phyloP scores from a whole-genome alignment of 2,888 invertebrate species.

The Dynastes hyllus region DNA sequence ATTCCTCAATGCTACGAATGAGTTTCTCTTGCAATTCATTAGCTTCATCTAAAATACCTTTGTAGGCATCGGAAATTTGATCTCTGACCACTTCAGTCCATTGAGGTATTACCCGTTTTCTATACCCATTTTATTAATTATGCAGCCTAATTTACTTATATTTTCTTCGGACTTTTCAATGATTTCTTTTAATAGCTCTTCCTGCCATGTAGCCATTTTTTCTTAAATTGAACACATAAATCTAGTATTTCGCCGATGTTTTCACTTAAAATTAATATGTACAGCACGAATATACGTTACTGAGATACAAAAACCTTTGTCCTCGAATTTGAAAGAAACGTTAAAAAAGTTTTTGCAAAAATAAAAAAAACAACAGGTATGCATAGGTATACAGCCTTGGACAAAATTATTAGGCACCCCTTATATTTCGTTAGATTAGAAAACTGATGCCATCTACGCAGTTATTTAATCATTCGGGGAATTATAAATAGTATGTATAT shows the following conservation, averaged over 20 bases:
- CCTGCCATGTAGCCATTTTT: slow-evolving; percentile 9
- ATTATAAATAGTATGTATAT: no score
- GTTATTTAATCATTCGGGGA: no score
- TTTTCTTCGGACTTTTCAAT: background rate
- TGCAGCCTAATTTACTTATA: slow-evolving; percentile 7
- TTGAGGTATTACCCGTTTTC: slow-evolving; percentile 30
- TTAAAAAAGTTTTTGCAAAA: background rate
- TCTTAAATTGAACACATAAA: background rate
- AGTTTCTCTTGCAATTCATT: slow-evolving; percentile 74
- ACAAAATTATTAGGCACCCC: no score
- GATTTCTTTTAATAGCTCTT: slow-evolving; percentile 9
- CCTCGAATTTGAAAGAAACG: background rate
- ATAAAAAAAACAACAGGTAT: background rate
- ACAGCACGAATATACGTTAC: no score
- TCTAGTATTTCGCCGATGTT: background rate
- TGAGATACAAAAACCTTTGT: background rate
- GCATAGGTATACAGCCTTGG: no score
- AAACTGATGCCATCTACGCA: no score
- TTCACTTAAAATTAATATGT: background rate
- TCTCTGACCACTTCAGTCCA: slow-evolving; percentile 56
- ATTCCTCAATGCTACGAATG: slow-evolving; percentile 73
- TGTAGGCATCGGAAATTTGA: slow-evolving; percentile 73
- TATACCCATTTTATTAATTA: slow-evolving; percentile 53
- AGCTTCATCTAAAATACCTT: slow-evolving; percentile 78
- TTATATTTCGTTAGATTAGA: no score